Evolutionary conservation across 2,888 invertebrate genomes (phyloP).

Genomic region (Campaea margaritaria): DNA sequence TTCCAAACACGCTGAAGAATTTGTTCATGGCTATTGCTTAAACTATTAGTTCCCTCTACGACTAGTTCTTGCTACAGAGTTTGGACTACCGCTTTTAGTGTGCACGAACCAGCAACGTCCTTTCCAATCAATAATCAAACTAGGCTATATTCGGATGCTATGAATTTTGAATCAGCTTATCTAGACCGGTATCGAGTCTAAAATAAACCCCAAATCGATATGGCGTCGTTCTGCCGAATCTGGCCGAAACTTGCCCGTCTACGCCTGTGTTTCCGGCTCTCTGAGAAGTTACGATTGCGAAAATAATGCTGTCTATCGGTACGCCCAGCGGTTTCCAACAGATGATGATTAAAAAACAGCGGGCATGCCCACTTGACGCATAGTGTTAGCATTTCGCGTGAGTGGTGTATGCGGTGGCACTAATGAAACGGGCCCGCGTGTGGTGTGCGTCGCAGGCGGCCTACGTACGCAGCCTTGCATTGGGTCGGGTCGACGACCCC

Average conservation of each 20-base stretch:
- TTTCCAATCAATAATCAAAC: slow-evolving; percentile 42
- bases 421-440: slow-evolving; percentile 71
- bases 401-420: slow-evolving; percentile 74
- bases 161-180: slow-evolving; percentile 72
- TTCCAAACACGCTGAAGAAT: slow-evolving; percentile 25
- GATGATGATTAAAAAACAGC: slow-evolving; percentile 63
- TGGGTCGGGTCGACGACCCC: slow-evolving; percentile 84
- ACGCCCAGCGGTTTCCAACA: slow-evolving; percentile 25
- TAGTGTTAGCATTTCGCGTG: slow-evolving; percentile 77
- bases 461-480: slow-evolving; percentile 80
- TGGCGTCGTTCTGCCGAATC: slow-evolving; percentile 52
- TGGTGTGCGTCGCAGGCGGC: slow-evolving; percentile 68
- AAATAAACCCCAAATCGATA: slow-evolving; percentile 78
- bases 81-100: slow-evolving; percentile 3
- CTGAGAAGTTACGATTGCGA: slow-evolving; percentile 30
- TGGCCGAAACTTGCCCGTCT: slow-evolving; percentile 35
- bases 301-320: slow-evolving; percentile 29
- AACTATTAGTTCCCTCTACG: slow-evolving; percentile 18
- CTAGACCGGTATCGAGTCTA: slow-evolving; percentile 59
- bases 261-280: slow-evolving; percentile 31
- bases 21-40: slow-evolving; percentile 24
- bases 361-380: slow-evolving; percentile 79
- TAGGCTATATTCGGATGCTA: slow-evolving; percentile 56
- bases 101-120: slow-evolving; percentile 13
- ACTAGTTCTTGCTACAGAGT: slow-evolving; percentile 9